Base-by-base conservation (phyloP, 2,797 vertebrate genomes). In the Urocyon cinereoargenteus region DNA sequence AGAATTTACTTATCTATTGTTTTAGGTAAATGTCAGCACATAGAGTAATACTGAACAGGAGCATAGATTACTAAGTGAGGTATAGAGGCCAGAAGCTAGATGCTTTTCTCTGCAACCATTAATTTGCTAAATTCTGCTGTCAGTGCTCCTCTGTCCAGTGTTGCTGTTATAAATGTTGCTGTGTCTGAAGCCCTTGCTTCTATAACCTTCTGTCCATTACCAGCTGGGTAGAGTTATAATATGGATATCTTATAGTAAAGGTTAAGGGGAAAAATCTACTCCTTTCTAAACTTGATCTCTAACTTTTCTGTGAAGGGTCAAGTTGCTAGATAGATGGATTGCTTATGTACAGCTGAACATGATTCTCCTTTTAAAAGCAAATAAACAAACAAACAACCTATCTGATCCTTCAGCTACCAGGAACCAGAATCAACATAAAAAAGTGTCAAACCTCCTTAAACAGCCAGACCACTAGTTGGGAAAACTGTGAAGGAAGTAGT, bases 291-390 rank as follows among this genome's bases (percentile, higher is more conserved):
- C 51, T 72, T 82, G 61, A 92, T 28, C 45, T 36, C 85, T 57
- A 96, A 2, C 34, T 53, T 96, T 91, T 66, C 72, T 78, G 14
- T 75, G 75, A 86, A 91, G 57, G 64, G 55, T 90, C 61, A 93
- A 53, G 22, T 86, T 86, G 34, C 83, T 94, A 72, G 70, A 66
- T 49, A 26, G 59, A 6, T 15, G 12, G 62, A 57, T 68, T 86
- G 55, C 24, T 89, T 28, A 28, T 55, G 14, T n/a, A 88, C 9
- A 53, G 34, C 59, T 86, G 15, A 9, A 57, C 3, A 12, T 61
- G 36, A 77, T 84, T 94, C 36, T 73, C 62, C 28, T 83, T 96
- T 92, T 64, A 70, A 82, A 96, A 90, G 11, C 51, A 96, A 90
- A 79, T 75, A 86, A 87, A 40, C 24, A 53, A 77, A 53, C 36